A percentile compares a stretch with the other conserved stretches of the same genome.
phyloP scores from a whole-genome alignment of 2,797 vertebrate species.

The Phrynocephalus vlangalii region DNA sequence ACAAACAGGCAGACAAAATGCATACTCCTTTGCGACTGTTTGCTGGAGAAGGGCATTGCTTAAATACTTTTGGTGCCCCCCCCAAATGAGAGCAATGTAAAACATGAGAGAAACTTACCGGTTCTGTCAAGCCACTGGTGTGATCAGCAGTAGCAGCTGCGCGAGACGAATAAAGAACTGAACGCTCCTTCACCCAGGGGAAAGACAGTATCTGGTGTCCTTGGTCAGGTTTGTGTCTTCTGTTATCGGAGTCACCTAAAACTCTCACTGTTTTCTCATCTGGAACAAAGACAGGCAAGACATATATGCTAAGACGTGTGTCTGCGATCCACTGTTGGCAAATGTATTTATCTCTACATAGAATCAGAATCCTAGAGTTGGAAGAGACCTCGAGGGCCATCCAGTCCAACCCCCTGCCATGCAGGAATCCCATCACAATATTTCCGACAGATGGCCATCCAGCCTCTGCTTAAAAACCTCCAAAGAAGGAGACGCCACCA shows the following conservation, averaged over 20 bases:
- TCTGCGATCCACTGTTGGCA: fast-evolving
- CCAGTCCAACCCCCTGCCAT: too few species aligned
- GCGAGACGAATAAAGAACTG: slow-evolving; percentile 81
- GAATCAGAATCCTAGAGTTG: too few species aligned
- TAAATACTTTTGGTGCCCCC: slow-evolving; percentile 12
- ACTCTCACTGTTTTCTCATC: slow-evolving; percentile 79
- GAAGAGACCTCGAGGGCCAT: too few species aligned
- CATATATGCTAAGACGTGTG: fast-evolving
- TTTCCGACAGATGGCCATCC: too few species aligned
- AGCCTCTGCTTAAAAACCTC: too few species aligned
- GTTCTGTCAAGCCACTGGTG: slow-evolving; percentile 60
- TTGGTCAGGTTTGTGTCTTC: slow-evolving; percentile 55
- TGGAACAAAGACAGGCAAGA: slow-evolving; percentile 70
- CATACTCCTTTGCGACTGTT: not conserved
- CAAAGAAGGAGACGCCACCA: too few species aligned
- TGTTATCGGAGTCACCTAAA: slow-evolving; percentile 76
- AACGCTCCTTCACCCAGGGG: slow-evolving; percentile 85
- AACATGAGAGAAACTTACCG: slow-evolving; percentile 76
- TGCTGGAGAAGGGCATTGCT: slow-evolving; percentile 9
- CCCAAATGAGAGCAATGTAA: slow-evolving; percentile 51
- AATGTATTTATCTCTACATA: too few species aligned
- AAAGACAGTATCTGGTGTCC: slow-evolving; percentile 69
- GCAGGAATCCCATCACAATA: too few species aligned
- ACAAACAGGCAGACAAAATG: too few species aligned
- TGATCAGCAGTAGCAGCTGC: slow-evolving; percentile 75